Evolutionary conservation across 2,888 invertebrate species (phyloP), one percentile per base, ranked within the genome.

Genomic region (Drosophila eohydei): DNA sequence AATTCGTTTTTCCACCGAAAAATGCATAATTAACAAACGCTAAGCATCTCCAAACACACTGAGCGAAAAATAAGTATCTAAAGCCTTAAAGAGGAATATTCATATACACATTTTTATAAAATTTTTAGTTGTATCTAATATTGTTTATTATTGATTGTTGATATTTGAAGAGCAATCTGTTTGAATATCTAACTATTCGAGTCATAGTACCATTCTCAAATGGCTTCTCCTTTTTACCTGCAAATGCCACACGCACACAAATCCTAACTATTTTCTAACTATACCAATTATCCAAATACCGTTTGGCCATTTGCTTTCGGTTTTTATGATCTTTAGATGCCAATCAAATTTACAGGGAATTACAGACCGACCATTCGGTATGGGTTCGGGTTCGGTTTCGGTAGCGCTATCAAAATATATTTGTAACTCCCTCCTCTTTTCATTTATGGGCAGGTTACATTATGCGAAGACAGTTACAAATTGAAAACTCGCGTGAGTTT

Each of bases 381-480:
- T 11, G 56, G 50, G 41, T 57, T 68, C 55, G 65, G 78, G 32
- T 59, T 51, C 26, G 41, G 40, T 30, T 72, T 73, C 61, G 65
- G 79, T 75, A 78, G 78, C 65, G 41, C 69, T 79, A 83, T 88
- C 81, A 85, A 85, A 84, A 84, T 81, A 81, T 85, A 81, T 88
- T 88, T 82, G 74, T 85, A 85, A 79, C 74, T 79, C 60, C 70
- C 67, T n/a, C 1, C 26, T 65, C 26, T 60, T 71, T 74, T 16
- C 54, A 72, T 85, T 81, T 79, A 79, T 81, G 84, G 62, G 48
- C 65, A 77, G 69, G 84, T 85, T 81, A 71, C 71, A 66, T 80
- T 81, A 74, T 64, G 64, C 50, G 34, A 38, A 61, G 38, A 43
- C 63, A 71, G 62, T 66, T 69, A 84, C 76, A 82, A 84, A 82